Conservation (phyloP, 2,888 invertebrate genomes). For the Caenorhabditis sulstoni region DNA sequence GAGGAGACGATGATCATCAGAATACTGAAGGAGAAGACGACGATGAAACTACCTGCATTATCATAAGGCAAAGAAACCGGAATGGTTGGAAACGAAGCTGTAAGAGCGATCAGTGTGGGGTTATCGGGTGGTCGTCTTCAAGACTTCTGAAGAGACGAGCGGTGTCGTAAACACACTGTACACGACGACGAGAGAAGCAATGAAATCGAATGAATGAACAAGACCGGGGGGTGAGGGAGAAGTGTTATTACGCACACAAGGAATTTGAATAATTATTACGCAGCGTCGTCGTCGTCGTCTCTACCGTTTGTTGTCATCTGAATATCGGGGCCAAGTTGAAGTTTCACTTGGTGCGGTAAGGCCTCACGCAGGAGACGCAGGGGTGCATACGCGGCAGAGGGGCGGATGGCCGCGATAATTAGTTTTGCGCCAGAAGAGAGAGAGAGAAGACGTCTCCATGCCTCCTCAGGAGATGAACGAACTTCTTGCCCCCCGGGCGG, state of each 20-base stretch:
- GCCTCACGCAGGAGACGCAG: not conserved
- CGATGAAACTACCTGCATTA: constrained; percentile 5
- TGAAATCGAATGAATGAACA: constrained; percentile 6
- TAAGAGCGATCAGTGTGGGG: constrained; percentile 10
- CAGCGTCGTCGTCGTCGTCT: constrained; percentile 16
- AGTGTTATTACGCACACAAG: constrained; percentile 53
- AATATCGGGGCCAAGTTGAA: constrained; percentile 52
- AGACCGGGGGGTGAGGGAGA: not conserved
- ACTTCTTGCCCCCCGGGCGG: not conserved
- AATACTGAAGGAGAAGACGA: too few relatives aligned
- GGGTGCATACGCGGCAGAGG: not conserved
- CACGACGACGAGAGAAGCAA: not conserved
- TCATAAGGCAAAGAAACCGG: constrained; percentile 20
- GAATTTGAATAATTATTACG: constrained; percentile 59
- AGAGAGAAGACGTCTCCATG: constrained; percentile 22
- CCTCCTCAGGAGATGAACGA: not conserved
- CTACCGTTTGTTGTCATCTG: constrained; percentile 49
- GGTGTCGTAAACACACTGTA: constrained; percentile 45
- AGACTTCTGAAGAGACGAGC: constrained; percentile 28
- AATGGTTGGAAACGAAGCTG: constrained; percentile 13
- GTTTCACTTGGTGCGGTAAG: constrained; percentile 16
- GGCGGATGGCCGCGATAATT: constrained; percentile 36
- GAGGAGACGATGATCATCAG: not conserved
- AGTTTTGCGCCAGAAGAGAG: constrained; percentile 42
- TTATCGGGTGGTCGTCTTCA: constrained; percentile 4